Base-by-base conservation (phyloP, 2,888 invertebrate genomes). In the Pachymerium ferrugineum region DNA sequence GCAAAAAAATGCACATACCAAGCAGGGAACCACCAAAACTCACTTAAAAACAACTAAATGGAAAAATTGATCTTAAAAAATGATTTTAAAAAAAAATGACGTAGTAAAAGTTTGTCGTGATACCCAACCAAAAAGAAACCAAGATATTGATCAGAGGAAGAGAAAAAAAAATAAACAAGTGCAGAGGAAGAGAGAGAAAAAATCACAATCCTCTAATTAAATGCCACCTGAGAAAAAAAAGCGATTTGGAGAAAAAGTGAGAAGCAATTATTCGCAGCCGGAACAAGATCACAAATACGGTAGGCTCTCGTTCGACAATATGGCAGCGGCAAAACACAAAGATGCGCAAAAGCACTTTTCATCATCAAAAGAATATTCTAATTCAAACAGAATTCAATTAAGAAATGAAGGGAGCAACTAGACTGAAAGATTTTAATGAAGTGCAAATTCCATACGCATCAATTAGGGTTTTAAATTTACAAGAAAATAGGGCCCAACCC, bases 1-100 rank as follows among this genome's bases (percentile, higher is more conserved):
- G 47, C 47, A 47, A 47, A 47, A 47, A 47, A 47, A 47, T 47
- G 47, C 47, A 47, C 47, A 47, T 47, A 47, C 47, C 47, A 47
- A 47, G 47, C 19, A 47, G 47, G 47, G 47, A 33, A 6, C 19
- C 16, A 47, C 47, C 47, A 47, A 47, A 47, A 47, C 47, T 47
- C 47, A 47, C 19, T 47, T 47, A 47, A 47, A n/a, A 47, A 47
- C 47, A 22, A 47, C 47, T 47, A 47, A 47, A 47, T 47, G 47
- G 47, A 16, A 47, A 47, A 47, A 47, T 47, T 47, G 47, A 47
- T 47, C 47, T 38, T 12, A 16, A 38, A 38, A 33, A 38, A 38
- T 16, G 16, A 38, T 38, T 38, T 38, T 16, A 3, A 38, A 38
- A 38, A 16, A 12, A 38, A 38, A n/a, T n/a, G n/a, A n/a, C n/a